phyloP scores from a whole-genome alignment of 2,888 invertebrate genomes.

The Danaus chrysippus region DNA sequence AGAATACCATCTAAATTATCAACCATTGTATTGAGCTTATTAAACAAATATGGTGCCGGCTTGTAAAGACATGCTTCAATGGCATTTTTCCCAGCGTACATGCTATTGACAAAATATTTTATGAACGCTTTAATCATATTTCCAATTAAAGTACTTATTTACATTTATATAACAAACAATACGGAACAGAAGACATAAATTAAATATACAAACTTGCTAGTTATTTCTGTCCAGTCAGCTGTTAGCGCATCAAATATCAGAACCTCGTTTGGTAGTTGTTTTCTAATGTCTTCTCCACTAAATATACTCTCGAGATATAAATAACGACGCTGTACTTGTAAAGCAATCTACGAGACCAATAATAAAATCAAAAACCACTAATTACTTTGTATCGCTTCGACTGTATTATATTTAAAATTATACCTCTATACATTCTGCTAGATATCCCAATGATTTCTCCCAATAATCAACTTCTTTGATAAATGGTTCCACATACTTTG shows the following conservation, averaged over 20 bases:
- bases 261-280: conserved; percentile 88
- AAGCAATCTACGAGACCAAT: conserved; percentile 65
- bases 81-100: conserved; percentile 78
- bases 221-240: conserved; percentile 84
- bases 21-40: conserved; percentile 85
- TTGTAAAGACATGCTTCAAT: conserved; percentile 81
- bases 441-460: conserved; percentile 90
- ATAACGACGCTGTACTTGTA: conserved; percentile 92
- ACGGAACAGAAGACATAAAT: background rate
- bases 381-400: background rate
- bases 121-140: conserved; percentile 1
- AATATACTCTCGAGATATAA: conserved; percentile 94
- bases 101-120: conserved; percentile 42
- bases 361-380: background rate
- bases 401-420: conserved; percentile 1
- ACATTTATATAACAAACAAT: background rate
- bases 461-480: conserved; percentile 90
- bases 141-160: background rate
- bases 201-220: conserved; percentile 65
- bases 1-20: conserved; percentile 88
- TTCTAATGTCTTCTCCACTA: conserved; percentile 90
- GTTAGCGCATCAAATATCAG: conserved; percentile 86
- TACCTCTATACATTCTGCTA: conserved; percentile 89
- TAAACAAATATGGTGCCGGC: conserved; percentile 80
- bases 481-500: conserved; percentile 92